Evolutionary conservation across 2,888 invertebrate species (phyloP).

Genomic region (Corbicula japonica): DNA sequence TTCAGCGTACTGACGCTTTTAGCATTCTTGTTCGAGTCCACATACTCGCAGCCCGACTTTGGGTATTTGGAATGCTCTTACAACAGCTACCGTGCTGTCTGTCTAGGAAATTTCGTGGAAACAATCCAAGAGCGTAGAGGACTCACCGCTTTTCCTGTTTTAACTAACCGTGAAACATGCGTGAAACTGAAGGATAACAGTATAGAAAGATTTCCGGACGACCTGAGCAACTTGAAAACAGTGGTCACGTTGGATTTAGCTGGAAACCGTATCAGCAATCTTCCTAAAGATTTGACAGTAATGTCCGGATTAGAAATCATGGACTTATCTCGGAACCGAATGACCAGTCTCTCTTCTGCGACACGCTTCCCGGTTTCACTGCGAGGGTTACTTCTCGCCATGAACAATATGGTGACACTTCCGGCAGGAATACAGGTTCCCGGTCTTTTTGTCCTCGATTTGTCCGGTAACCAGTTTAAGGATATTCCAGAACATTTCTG

Average conservation of each 20-base stretch:
- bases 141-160: constrained; percentile 37
- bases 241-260: constrained; percentile 49
- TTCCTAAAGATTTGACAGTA: constrained; percentile 47
- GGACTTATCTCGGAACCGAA: constrained; percentile 48
- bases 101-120: constrained; percentile 10
- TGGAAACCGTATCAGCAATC: constrained; percentile 25
- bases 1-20: too few species aligned
- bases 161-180: constrained; percentile 34
- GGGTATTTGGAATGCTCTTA: constrained; percentile 55
- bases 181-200: constrained; percentile 35
- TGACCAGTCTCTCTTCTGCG: constrained; percentile 24
- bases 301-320: constrained; percentile 46
- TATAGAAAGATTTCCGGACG: constrained; percentile 49
- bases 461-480: constrained; percentile 52
- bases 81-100: constrained; percentile 47
- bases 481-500: constrained; percentile 54
- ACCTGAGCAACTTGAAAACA: constrained; percentile 18
- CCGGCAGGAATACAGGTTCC: constrained; percentile 48
- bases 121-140: constrained; percentile 5
- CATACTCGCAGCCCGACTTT: constrained; percentile 7
- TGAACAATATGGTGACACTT: constrained; percentile 46
- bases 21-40: too few species aligned
- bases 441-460: constrained; percentile 56
- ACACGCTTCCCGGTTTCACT: constrained; percentile 58
- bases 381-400: constrained; percentile 46